Percentiles rank a stretch among this genome's conserved stretches.
These are phyloP conservation scores for Limanda limanda DNA, from an alignment of 2,113 vertebrate genomes.

Conservation along the genomic window DNA sequence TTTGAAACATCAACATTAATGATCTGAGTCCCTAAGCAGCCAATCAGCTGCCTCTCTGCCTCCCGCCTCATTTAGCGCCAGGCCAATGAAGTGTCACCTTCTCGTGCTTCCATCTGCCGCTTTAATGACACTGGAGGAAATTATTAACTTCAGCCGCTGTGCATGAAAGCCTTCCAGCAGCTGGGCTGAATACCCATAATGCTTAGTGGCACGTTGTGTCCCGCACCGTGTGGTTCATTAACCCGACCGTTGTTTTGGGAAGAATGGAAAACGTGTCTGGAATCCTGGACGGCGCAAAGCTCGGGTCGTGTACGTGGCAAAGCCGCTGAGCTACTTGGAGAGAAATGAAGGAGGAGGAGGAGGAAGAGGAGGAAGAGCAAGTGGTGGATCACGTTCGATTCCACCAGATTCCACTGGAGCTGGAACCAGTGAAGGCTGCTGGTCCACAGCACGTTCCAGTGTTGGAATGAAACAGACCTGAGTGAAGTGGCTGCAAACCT, in stretches of 20 bases:
- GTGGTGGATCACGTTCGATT: too few relatives aligned
- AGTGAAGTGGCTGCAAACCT: too few relatives aligned
- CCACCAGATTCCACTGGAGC: too few relatives aligned
- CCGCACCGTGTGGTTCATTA: constrained; percentile 63
- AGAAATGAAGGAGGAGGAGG: not conserved
- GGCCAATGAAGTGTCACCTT: constrained; percentile 30
- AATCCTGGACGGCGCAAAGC: constrained; percentile 49
- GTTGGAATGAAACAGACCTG: too few relatives aligned
- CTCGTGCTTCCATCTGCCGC: constrained; percentile 18
- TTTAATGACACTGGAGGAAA: constrained; percentile 58
- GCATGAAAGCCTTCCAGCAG: constrained; percentile 58
- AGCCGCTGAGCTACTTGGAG: too few relatives aligned
- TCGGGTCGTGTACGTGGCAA: not conserved
- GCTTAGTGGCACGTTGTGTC: constrained; percentile 43
- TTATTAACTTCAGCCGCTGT: constrained; percentile 55
- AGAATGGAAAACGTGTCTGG: constrained; percentile 61
- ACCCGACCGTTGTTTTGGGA: constrained; percentile 61
- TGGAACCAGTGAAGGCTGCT: too few relatives aligned
- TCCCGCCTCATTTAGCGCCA: constrained; percentile 38
- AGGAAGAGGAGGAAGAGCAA: not conserved
- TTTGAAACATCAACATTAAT: not conserved
- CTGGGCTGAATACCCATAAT: constrained; percentile 48
- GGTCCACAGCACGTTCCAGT: too few relatives aligned
- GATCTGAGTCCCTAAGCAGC: not conserved
- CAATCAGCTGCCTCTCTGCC: constrained; percentile 17